These are phyloP conservation scores for Disparrhopalites patrizii DNA, from an alignment of 2,888 invertebrate species.

Conservation along the genomic window DNA sequence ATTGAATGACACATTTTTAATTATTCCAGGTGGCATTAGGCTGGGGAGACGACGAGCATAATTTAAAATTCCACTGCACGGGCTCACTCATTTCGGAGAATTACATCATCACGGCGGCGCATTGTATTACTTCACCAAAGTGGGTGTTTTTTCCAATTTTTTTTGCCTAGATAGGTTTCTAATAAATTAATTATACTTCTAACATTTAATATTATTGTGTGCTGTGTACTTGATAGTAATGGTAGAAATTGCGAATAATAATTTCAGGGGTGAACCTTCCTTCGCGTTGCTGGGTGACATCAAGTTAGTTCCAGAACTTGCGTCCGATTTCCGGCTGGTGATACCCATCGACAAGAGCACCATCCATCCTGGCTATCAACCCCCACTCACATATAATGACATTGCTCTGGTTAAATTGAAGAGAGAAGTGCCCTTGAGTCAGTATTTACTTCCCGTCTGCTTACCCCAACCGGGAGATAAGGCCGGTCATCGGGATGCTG, in stretches of 20 bases:
- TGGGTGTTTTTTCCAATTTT: not conserved
- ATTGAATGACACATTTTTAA: too few relatives aligned
- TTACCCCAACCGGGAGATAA: slow-evolving; percentile 37
- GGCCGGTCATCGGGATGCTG: slow-evolving; percentile 11
- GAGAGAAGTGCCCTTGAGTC: slow-evolving; percentile 30
- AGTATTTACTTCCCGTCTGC: slow-evolving; percentile 40
- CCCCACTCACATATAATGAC: slow-evolving; percentile 36
- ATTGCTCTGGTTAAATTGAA: slow-evolving; percentile 43
- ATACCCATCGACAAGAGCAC: slow-evolving; percentile 30
- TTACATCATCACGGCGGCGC: slow-evolving; percentile 33
- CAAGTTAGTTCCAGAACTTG: slow-evolving; percentile 17
- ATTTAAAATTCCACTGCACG: slow-evolving; percentile 25
- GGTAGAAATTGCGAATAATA: not conserved
- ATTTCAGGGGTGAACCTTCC: slow-evolving; percentile 30
- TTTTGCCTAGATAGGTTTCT: not conserved
- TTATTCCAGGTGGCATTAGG: slow-evolving; percentile 34
- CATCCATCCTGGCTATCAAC: slow-evolving; percentile 32
- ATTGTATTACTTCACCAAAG: slow-evolving; percentile 25
- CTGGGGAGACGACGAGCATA: slow-evolving; percentile 12
- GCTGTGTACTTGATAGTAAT: not conserved
- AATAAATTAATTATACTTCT: not conserved
- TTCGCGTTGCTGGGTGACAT: slow-evolving; percentile 34
- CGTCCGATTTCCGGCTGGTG: slow-evolving; percentile 21
- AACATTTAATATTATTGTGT: not conserved
- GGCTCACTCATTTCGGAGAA: slow-evolving; percentile 34